Evolutionary conservation across 2,888 invertebrate species (phyloP), one percentile per base, ranked within the genome.

Genomic region (Nyleta sp.): DNA sequence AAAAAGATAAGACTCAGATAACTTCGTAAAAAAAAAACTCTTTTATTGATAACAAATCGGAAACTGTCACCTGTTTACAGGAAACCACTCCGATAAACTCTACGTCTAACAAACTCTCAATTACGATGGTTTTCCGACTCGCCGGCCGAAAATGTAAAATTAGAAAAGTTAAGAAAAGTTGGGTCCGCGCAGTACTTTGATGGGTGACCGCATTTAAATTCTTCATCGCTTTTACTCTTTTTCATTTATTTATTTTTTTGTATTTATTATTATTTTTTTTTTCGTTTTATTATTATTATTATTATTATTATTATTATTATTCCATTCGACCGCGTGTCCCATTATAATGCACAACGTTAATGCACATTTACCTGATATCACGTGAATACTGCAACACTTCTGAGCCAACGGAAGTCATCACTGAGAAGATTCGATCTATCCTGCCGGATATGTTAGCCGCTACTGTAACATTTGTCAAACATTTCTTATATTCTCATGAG

Each of bases 341-440:
- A 78, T 78, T 78, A 74, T 73, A 74, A 74, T 74, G 78, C 71
- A 76, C 76, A 71, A 76, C 52, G 71, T 71, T 71, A 70, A 62
- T 17, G 62, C 72, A 74, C 74, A 70, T 77, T 77, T 80, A 81
- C 79, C 82, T 81, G 78, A 78, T 78, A 77, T 81, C 78, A 80
- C 80, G 80, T 71, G 76, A 80, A 82, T 68, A 78, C 80, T 80
- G 81, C 80, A 80, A 81, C 80, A 55, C 78, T 76, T 70, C 78
- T 73, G 80, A 71, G 76, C 71, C 78, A 80, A 80, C 71, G 80
- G 78, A 81, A 81, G 81, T 73, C 81, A 78, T 78, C 81, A 64
- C 71, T 74, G 80, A 76, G 81, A 72, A 40, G 75, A 67, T 71
- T 81, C 70, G 80, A 82, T 80, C 71, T 81, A 82, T 62, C 78